These are phyloP conservation scores for Drosophila gunungcola DNA, from an alignment of 1,140 invertebrate genomes.

Conservation along the genomic window DNA sequence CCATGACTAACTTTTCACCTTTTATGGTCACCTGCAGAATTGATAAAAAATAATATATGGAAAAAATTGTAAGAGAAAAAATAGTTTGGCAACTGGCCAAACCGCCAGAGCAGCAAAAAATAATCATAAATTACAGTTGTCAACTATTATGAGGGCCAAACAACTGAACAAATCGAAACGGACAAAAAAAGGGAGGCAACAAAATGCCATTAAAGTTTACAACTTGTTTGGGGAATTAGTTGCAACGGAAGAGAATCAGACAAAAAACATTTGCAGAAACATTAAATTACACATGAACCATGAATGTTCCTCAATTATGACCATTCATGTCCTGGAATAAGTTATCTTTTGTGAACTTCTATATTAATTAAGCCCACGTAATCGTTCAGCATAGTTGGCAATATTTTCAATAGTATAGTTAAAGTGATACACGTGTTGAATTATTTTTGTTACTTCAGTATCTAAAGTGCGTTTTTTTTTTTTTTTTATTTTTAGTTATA, in stretches of 20 bases:
- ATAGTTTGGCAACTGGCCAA: conserved; percentile 64
- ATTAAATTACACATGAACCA: conserved; percentile 29
- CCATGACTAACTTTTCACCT: conserved; percentile 36
- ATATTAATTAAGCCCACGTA: conserved; percentile 28
- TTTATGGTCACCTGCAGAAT: conserved; percentile 26
- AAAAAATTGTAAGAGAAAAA: conserved; percentile 21
- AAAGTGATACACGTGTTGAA: not conserved
- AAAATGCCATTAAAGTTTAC: conserved; percentile 58
- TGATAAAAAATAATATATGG: conserved; percentile 42
- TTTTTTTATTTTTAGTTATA: not conserved
- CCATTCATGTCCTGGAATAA: conserved; percentile 12
- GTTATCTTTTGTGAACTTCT: conserved; percentile 16
- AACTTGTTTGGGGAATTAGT: conserved; percentile 46
- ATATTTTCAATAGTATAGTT: not conserved
- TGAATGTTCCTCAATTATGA: conserved; percentile 28
- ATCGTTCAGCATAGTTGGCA: not conserved
- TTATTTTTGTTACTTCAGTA: not conserved
- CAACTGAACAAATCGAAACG: conserved; percentile 26
- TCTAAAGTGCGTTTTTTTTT: not conserved
- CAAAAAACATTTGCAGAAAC: conserved; percentile 34
- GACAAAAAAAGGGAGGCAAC: conserved; percentile 22
- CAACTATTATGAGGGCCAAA: conserved; percentile 46
- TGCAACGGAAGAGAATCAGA: conserved; percentile 23
- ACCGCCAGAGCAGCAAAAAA: conserved; percentile 53
- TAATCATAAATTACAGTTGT: conserved; percentile 75